Percentiles rank a stretch among this genome's conserved stretches.
Evolutionary conservation across 2,888 invertebrate genomes (phyloP).

Genomic region (Amphimallon solstitiale): DNA sequence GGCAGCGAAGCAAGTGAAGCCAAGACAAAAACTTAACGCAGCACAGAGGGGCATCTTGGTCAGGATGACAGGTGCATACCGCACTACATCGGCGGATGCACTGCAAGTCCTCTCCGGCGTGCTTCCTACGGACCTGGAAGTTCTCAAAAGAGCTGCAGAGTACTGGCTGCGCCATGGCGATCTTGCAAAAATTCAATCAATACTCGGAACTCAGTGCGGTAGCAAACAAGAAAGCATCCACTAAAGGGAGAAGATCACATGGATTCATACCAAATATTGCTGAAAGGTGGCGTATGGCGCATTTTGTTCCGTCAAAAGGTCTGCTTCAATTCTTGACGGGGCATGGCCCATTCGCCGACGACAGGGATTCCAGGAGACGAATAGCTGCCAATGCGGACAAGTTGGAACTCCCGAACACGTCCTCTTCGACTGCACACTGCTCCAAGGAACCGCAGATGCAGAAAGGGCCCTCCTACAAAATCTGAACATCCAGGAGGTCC

Average conservation of each 20-base stretch:
- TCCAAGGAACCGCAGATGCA: no score
- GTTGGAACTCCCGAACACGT: no score
- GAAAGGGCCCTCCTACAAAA: no score
- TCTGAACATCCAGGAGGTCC: no score
- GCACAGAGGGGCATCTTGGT: conserved; percentile 6
- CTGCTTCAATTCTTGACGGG: conserved; percentile 12
- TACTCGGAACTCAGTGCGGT: neutral
- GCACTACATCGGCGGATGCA: no score
- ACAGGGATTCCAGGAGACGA: no score
- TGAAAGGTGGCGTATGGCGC: neutral
- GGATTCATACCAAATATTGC: neutral
- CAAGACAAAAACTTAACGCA: neutral
- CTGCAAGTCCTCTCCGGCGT: no score
- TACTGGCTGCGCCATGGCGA: no score
- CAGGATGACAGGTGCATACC: conserved; percentile 3
- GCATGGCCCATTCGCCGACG: no score
- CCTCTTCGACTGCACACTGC: no score
- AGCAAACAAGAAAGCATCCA: neutral
- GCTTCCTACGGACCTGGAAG: conserved; percentile 16
- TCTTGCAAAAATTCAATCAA: neutral
- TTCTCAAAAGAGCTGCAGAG: neutral
- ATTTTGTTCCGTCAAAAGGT: neutral
- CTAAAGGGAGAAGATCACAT: neutral
- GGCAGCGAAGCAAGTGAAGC: neutral
- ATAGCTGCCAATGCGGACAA: no score